phyloP scores from a whole-genome alignment of 1,140 invertebrate species.

The Octopus sinensis region DNA sequence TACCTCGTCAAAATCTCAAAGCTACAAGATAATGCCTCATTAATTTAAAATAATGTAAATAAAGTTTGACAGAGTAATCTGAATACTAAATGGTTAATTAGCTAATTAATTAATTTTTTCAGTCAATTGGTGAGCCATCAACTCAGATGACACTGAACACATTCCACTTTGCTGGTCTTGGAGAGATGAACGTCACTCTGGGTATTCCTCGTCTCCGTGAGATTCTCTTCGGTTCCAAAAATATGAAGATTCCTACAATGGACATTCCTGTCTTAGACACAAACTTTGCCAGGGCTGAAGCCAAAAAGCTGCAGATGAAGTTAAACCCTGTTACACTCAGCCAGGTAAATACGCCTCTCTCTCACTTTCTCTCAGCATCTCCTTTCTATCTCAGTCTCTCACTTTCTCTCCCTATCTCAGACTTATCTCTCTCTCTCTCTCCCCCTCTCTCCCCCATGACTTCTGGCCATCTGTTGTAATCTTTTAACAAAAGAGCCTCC shows the following conservation, averaged over 20 bases:
- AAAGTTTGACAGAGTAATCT: too few relatives aligned
- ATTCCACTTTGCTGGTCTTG: slow-evolving; percentile 98
- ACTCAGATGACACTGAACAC: slow-evolving; percentile 99
- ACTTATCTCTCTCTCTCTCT: not conserved
- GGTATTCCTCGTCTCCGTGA: slow-evolving; percentile 92
- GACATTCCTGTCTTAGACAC: slow-evolving; percentile 75
- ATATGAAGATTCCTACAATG: slow-evolving; percentile 93
- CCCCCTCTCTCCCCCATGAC: not conserved
- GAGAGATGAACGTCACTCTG: slow-evolving; percentile 99
- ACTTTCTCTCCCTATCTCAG: not conserved
- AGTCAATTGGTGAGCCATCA: slow-evolving; percentile 95
- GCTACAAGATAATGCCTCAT: too few relatives aligned
- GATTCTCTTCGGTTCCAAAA: slow-evolving; percentile 93
- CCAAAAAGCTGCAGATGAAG: slow-evolving; percentile 45
- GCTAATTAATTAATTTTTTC: slow-evolving; percentile 26
- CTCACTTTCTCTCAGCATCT: not conserved
- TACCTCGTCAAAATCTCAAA: too few relatives aligned
- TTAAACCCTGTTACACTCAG: slow-evolving; percentile 75
- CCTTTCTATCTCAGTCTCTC: not conserved
- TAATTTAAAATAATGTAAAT: too few relatives aligned
- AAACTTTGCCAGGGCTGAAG: slow-evolving; percentile 24
- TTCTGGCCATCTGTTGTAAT: not conserved
- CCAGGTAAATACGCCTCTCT: slow-evolving; percentile 62
- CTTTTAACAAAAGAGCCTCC: too few relatives aligned
- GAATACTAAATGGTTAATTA: too few relatives aligned